A percentile compares a stretch with the other conserved stretches of the same genome.
These are phyloP conservation scores for Siphamia tubifer DNA, from an alignment of 2,113 vertebrate species.

Conservation along the genomic window DNA sequence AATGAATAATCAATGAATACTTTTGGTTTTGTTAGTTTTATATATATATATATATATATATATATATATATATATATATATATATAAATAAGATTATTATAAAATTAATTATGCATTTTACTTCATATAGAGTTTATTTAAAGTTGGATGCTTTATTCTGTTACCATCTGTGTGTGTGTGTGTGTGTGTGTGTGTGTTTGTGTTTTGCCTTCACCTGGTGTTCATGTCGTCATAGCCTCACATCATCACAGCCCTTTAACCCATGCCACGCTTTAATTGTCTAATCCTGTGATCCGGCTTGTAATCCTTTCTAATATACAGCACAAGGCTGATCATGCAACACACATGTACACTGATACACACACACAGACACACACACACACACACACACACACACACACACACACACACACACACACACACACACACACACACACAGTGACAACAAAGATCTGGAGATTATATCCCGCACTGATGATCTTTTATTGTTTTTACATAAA, in stretches of 20 bases:
- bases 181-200: neutral
- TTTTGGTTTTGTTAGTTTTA: too few relatives aligned
- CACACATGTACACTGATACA: neutral
- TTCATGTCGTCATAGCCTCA: conserved; percentile 4
- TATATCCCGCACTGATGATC: neutral
- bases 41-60: too few relatives aligned
- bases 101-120: too few relatives aligned
- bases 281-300: conserved; percentile 63
- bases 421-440: neutral
- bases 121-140: too few relatives aligned
- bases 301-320: conserved; percentile 62
- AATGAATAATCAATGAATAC: too few relatives aligned
- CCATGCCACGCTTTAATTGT: conserved; percentile 51
- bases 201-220: neutral
- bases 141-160: too few relatives aligned
- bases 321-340: conserved; percentile 21
- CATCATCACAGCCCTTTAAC: neutral
- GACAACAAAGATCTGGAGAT: neutral
- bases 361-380: neutral
- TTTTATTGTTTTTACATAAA: neutral
- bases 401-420: too few relatives aligned
- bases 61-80: too few relatives aligned
- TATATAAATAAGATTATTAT: too few relatives aligned
- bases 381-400: neutral
- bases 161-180: neutral